phyloP scores from a whole-genome alignment of 2,797 vertebrate species.

The Apogon talboti region DNA sequence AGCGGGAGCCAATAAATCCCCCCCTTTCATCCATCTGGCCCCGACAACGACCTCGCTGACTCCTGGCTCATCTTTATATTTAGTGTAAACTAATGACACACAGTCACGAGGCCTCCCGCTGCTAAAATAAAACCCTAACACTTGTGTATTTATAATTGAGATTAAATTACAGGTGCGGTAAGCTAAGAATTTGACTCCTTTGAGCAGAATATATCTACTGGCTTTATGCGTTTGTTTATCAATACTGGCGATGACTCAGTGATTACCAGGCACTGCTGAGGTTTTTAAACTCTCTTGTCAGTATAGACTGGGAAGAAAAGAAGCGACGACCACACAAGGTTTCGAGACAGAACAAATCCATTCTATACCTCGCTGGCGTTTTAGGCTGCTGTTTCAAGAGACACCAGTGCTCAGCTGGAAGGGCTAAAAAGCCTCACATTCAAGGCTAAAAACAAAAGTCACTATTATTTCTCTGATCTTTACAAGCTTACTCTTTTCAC shows the following conservation, averaged over 20 bases:
- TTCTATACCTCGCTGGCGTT: constrained; percentile 20
- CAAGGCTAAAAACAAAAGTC: background rate
- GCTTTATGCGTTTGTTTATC: constrained; percentile 43
- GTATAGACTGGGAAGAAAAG: constrained; percentile 11
- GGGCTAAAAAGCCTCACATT: constrained; percentile 5
- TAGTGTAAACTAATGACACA: constrained; percentile 68
- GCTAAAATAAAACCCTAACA: constrained; percentile 67
- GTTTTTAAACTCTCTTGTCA: constrained; percentile 37
- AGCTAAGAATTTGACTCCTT: constrained; percentile 23
- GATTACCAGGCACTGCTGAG: constrained; percentile 31
- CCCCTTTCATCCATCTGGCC: constrained; percentile 24
- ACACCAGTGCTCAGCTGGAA: background rate
- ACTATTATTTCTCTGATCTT: background rate
- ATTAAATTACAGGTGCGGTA: constrained; percentile 59
- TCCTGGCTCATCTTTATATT: constrained; percentile 63
- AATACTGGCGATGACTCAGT: constrained; percentile 46
- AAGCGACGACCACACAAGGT: constrained; percentile 1
- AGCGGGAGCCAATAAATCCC: constrained; percentile 45
- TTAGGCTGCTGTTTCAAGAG: constrained; percentile 13
- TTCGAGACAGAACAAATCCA: constrained; percentile 57
- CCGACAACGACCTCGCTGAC: constrained; percentile 53
- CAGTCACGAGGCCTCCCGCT: constrained; percentile 53
- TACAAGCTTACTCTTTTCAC: background rate
- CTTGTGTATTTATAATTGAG: constrained; percentile 72
- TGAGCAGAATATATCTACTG: constrained; percentile 13